Percentiles rank a stretch among this genome's conserved stretches.
These are phyloP conservation scores for Dicerorhinus sumatrensis DNA, from an alignment of 2,113 vertebrate species.

Conservation along the genomic window DNA sequence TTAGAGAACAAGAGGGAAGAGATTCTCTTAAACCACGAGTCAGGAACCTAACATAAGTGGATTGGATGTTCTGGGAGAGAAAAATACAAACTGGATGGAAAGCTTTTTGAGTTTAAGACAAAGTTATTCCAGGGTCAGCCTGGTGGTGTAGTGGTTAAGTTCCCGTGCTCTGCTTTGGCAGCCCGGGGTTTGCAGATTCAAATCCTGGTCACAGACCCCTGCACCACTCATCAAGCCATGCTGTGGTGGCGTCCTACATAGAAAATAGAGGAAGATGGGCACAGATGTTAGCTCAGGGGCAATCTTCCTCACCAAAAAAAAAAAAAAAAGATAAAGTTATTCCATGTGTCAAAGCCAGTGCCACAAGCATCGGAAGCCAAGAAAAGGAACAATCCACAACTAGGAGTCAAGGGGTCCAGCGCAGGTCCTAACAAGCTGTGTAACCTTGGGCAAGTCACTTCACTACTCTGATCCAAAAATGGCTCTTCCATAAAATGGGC, in stretches of 20 bases:
- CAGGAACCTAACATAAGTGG: background rate
- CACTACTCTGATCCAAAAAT: slow-evolving; percentile 20
- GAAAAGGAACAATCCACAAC: background rate
- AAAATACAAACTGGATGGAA: slow-evolving; percentile 35
- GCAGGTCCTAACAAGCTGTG: slow-evolving; percentile 21
- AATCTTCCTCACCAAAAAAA: too few species aligned
- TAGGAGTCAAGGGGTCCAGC: background rate
- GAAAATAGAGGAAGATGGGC: too few species aligned
- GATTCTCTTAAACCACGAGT: background rate
- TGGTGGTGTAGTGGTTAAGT: too few species aligned
- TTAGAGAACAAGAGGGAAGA: background rate
- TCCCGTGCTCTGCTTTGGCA: too few species aligned
- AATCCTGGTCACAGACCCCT: too few species aligned
- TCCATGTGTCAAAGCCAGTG: background rate
- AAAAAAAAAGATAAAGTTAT: background rate
- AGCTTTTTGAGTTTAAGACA: background rate
- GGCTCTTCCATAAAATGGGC: background rate
- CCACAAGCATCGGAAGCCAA: slow-evolving; percentile 9
- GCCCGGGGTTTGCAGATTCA: too few species aligned
- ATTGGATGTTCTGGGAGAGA: background rate
- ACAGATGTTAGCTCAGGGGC: too few species aligned
- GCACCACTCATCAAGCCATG: too few species aligned
- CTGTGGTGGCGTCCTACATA: too few species aligned
- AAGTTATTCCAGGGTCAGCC: background rate
- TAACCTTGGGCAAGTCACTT: background rate